Base-by-base conservation (phyloP, 2,797 vertebrate species). In the Acanthis flammea region DNA sequence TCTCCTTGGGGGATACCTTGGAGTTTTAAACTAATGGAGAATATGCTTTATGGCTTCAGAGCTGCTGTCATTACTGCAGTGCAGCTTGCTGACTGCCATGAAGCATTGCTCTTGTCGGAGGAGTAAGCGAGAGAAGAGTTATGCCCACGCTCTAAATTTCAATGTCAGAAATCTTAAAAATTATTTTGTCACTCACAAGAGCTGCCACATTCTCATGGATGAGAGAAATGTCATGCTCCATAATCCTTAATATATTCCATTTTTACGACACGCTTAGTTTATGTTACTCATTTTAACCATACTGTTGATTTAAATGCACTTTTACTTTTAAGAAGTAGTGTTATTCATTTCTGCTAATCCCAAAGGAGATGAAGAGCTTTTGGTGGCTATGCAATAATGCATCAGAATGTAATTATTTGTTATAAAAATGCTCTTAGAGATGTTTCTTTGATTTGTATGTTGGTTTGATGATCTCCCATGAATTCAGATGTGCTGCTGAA, bases 371-470 rank as follows among this genome's bases (percentile, higher is more conserved):
- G 33, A 77, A 86, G 79, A 88, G 79, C 86, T 89, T 83, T 80
- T 87, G 54, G 50, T 86, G 66, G 85, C 79, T 84, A 31, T 72
- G 92, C 60, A 89, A 41, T 94, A 94, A 92, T 93, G 86, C 84
- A 90, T 88, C 82, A 83, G 61, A 88, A 92, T 58, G 85, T 86
- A 96, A 94, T 95, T 93, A 96, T 96, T 96, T 91, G 74, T 92
- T 95, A 92, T 90, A 90, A 88, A 93, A 95, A 85, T 84, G 91
- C 75, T 72, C 65, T 90, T 95, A 77, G 7, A 73, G 84, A 42
- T 70, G 70, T 91, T 91, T 83, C 79, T 91, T 91, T 90, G 81
- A 91, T 96, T 93, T 93, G 44, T 86, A 7, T 86, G 54, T 88
- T 89, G 58, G n/a, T 86, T 88, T 80, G 78, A 62, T 93, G 88